Base-by-base conservation (phyloP, 2,888 invertebrate species). In the Lacanobia wlatinum region DNA sequence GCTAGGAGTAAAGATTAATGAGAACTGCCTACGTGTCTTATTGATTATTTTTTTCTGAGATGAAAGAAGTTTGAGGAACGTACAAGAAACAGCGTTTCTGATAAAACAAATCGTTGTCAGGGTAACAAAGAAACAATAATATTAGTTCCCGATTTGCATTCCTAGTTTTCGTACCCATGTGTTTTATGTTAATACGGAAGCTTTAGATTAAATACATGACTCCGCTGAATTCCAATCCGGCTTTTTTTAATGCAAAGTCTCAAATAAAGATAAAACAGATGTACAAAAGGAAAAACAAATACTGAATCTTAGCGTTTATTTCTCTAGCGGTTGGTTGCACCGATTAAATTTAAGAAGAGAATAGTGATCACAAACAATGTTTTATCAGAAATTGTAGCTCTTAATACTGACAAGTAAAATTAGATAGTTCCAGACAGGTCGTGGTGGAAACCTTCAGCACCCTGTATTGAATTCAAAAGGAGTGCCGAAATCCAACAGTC, bases 291-390 rank as follows among this genome's bases (percentile, higher is more conserved):
- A 46, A 67, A 68, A 73, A 55, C 18, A 55, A 34, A 62, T 62
- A 28, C 21, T 40, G n/a, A 63, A 63, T 68, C n/a, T 40, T 46
- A 63, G 40, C 67, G 55, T 69, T 80, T 74, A 60, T 65, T 56
- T 77, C 23, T 68, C 18, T 66, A 43, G 62, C 38, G 70, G 56
- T 62, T 73, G 64, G 38, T 68, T 71, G 34, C 34, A 63, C 46
- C 9, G 61, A 70, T 71, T 77, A 74, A 53, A 77, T 77, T 66
- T 56, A 66, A 55, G n/a, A 58, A 53, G 23, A 56, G 59, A 53
- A 66, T n/a, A n/a, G n/a, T n/a, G n/a, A n/a, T 2, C 28, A 34
- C 7, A 38, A 34, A 21, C 10, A 18, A 52, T 46, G 16, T 52
- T 48, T 18, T 10, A 21, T 18, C 50, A 73, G 23, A 23, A 55